Conservation (phyloP, 1,140 invertebrate genomes). For the Vanessa tameamea region DNA sequence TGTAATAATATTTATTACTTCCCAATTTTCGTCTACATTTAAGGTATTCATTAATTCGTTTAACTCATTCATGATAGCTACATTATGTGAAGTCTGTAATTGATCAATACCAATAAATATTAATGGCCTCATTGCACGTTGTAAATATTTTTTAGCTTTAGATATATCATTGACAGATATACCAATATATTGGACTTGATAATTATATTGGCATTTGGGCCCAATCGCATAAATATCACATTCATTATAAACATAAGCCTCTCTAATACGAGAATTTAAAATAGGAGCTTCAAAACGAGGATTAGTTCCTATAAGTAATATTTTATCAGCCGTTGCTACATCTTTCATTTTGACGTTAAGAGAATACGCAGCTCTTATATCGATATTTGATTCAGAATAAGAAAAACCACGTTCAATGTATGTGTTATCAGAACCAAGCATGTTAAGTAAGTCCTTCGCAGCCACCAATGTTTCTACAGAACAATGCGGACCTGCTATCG, state of each 20-base stretch:
- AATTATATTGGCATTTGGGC: constrained; percentile 85
- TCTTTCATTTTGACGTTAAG: constrained; percentile 72
- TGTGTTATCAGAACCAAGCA: constrained; percentile 82
- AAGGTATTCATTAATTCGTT: constrained; percentile 61
- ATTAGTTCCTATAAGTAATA: constrained; percentile 88
- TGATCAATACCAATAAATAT: constrained; percentile 84
- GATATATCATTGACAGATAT: constrained; percentile 80
- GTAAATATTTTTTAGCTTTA: constrained; percentile 63
- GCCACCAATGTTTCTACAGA: constrained; percentile 86
- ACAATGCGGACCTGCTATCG: constrained; percentile 84
- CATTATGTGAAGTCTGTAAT: constrained; percentile 77
- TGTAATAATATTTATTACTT: constrained; percentile 61
- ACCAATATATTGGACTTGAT: constrained; percentile 80
- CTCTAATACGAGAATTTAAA: constrained; percentile 88
- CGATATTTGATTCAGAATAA: constrained; percentile 46
- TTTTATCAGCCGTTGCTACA: constrained; percentile 85
- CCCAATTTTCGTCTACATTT: constrained; percentile 49
- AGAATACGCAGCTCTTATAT: constrained; percentile 63
- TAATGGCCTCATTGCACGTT: constrained; percentile 84
- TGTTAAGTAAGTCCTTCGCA: constrained; percentile 87
- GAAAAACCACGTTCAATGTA: constrained; percentile 56
- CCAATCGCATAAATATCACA: constrained; percentile 84
- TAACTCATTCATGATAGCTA: constrained; percentile 73
- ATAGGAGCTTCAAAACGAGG: constrained; percentile 89
- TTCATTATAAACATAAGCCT: constrained; percentile 83